phyloP scores from a whole-genome alignment of 1,140 invertebrate genomes.

The Ceratosolen fusciceps region DNA sequence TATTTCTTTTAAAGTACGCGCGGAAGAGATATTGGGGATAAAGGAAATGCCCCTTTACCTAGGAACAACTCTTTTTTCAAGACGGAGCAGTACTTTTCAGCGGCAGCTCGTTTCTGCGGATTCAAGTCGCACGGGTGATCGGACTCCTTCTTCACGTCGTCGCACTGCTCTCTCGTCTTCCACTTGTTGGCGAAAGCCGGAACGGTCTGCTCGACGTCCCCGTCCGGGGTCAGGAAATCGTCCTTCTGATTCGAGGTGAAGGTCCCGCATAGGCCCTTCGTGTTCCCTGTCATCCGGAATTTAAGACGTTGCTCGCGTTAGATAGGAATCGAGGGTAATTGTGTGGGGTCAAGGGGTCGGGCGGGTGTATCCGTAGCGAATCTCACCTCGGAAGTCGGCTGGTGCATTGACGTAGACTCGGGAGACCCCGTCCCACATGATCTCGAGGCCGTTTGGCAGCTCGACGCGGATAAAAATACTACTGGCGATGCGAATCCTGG shows the following conservation, averaged over 20 bases:
- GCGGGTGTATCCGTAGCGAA: too few species aligned
- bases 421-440: slow-evolving; percentile 89
- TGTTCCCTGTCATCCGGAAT: slow-evolving; percentile 54
- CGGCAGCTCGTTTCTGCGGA: slow-evolving; percentile 77
- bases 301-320: not conserved
- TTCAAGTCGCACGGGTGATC: slow-evolving; percentile 81
- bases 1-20: too few species aligned
- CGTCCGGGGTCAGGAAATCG: slow-evolving; percentile 89
- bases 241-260: slow-evolving; percentile 90
- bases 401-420: slow-evolving; percentile 87
- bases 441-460: slow-evolving; percentile 81
- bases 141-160: slow-evolving; percentile 72
- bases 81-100: slow-evolving; percentile 80
- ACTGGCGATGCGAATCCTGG: slow-evolving; percentile 66
- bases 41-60: slow-evolving; percentile 61
- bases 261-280: slow-evolving; percentile 88
- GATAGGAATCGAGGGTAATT: too few species aligned
- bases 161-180: slow-evolving; percentile 84
- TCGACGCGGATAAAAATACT: slow-evolving; percentile 82
- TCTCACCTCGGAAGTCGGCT: slow-evolving; percentile 75
- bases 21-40: too few species aligned
- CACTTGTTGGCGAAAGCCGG: slow-evolving; percentile 89
- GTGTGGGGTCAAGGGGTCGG: too few species aligned
- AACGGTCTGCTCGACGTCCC: slow-evolving; percentile 83
- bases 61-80: slow-evolving; percentile 80